These are phyloP conservation scores for Dicranocentrus wangi DNA, from an alignment of 2,888 invertebrate genomes.

Conservation along the genomic window DNA sequence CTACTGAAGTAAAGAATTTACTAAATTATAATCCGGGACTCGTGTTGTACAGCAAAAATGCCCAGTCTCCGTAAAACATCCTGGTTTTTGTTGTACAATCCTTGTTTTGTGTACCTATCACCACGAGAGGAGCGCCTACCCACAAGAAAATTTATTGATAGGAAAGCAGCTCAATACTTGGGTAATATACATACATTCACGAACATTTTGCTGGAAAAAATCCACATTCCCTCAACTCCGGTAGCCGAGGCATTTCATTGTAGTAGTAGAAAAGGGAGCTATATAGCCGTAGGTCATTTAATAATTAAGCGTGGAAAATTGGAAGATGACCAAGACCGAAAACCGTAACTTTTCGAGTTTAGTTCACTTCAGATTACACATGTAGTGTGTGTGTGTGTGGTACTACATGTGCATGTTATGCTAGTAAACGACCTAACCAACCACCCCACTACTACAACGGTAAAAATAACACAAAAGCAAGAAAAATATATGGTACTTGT, in stretches of 20 bases:
- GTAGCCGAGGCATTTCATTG: constrained; percentile 56
- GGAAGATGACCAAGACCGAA: constrained; percentile 71
- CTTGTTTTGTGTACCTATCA: constrained; percentile 48
- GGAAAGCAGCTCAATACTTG: constrained; percentile 28
- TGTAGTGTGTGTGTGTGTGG: too few relatives aligned
- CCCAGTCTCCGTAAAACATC: constrained; percentile 3
- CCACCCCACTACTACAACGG: neutral
- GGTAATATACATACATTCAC: neutral
- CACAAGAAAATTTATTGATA: constrained; percentile 54
- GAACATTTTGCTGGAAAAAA: too few relatives aligned
- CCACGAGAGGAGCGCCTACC: constrained; percentile 1
- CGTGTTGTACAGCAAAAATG: neutral
- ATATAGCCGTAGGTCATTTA: constrained; percentile 72
- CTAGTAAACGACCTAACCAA: neutral
- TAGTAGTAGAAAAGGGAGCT: constrained; percentile 9
- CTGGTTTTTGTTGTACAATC: constrained; percentile 35
- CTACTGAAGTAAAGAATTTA: constrained; percentile 36
- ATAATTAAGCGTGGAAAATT: constrained; percentile 73
- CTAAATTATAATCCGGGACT: constrained; percentile 35
- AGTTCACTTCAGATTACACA: too few relatives aligned
- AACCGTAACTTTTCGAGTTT: constrained; percentile 48
- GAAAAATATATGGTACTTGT: too few relatives aligned
- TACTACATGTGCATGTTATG: neutral
- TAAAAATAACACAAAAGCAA: constrained; percentile 8
- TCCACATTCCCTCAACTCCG: constrained; percentile 32